Conservation (phyloP, 2,888 invertebrate species). For the Agrochola lota region DNA sequence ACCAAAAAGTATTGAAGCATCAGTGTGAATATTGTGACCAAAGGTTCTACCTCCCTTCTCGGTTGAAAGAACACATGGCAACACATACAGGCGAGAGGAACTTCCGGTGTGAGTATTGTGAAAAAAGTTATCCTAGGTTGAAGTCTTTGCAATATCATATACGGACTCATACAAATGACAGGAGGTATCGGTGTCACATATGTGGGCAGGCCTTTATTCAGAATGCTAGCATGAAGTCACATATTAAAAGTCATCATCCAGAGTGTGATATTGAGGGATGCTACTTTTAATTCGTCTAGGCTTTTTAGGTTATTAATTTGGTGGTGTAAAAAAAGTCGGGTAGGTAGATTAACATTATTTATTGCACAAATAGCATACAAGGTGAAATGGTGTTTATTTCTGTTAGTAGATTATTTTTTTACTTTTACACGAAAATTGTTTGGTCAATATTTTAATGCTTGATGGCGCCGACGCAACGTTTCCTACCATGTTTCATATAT, state of each 20-base stretch:
- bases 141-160: conserved; percentile 91
- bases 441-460: too few species aligned
- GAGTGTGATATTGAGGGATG: conserved; percentile 86
- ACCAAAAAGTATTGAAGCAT: conserved; percentile 87
- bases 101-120: conserved; percentile 91
- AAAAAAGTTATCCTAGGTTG: conserved; percentile 91
- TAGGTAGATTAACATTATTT: not conserved
- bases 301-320: conserved; percentile 21
- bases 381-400: too few species aligned
- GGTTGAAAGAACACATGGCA: conserved; percentile 88
- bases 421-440: too few species aligned
- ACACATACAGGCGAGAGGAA: conserved; percentile 90
- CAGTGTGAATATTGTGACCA: conserved; percentile 90
- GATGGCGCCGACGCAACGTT: too few species aligned
- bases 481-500: too few species aligned
- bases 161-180: conserved; percentile 90
- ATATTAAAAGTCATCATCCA: conserved; percentile 90
- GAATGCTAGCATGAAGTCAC: conserved; percentile 90
- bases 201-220: conserved; percentile 91
- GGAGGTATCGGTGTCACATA: conserved; percentile 89
- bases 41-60: conserved; percentile 86
- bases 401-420: not conserved
- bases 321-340: conserved; percentile 20
- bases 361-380: not conserved
- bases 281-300: conserved; percentile 72